Evolutionary conservation across 1,140 invertebrate species (phyloP), one percentile per base, ranked within the genome.

Genomic region (Leptinotarsa lineolata): DNA sequence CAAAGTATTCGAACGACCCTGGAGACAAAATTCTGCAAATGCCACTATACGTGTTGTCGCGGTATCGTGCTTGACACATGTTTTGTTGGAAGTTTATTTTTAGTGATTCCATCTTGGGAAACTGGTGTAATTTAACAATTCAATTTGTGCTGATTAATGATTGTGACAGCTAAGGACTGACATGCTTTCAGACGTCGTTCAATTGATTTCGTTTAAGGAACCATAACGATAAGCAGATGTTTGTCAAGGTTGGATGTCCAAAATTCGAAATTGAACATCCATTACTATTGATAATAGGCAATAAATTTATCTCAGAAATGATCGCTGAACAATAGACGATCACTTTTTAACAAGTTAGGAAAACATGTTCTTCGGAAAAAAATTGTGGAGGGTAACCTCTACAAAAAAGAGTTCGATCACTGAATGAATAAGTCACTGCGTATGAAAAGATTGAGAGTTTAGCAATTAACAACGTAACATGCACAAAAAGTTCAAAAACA

Each of bases 201-300:
- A 54, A 54, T 54, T 54, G 48, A 54, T 16, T 54, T 54, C 48
- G 48, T 54, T 54, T 54, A 4, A 39, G 16, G 48, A 54, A 54
- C 48, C 48, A 54, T 54, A n/a, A 54, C 48, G 48, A n/a, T 54
- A 54, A 54, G 48, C 48, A 54, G 48, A 54, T 54, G 48, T 54
- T 54, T 3, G 48, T 54, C 48, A 54, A n/a, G 48, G 48, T 54
- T 54, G n/a, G 30, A 54, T 18, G 16, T 54, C n/a, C 15, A 54
- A 54, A 54, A 54, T 16, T 54, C 6, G 48, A 54, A 54, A 54
- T 54, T 54, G 48, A 54, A 54, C 15, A 54, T 16, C 48, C 12
- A 54, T 54, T 54, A 4, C 13, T 18, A 39, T 39, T 39, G 30
- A 2, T 0, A 4, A 39, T 11, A 39, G 30, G 30, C 8, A 39